phyloP scores from a whole-genome alignment of 1,140 invertebrate genomes.

The Panagrolaimus sp. region DNA sequence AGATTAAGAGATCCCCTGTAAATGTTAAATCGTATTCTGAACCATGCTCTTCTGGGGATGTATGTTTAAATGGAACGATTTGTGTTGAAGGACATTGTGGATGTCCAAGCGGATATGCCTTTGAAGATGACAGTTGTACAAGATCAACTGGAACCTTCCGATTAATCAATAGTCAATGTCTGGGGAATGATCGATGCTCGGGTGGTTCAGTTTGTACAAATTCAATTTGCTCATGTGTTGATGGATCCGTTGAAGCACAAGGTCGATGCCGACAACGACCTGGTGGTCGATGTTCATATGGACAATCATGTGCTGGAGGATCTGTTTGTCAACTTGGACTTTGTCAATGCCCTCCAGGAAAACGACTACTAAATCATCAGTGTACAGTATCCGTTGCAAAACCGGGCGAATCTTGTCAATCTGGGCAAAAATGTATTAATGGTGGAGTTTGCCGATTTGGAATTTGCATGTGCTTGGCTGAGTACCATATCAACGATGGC shows the following conservation, averaged over 20 bases:
- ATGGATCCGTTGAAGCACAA: conserved; percentile 28
- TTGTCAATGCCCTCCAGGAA: conserved; percentile 34
- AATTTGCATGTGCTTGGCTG: conserved; percentile 17
- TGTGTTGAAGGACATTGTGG: conserved; percentile 30
- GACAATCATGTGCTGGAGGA: conserved; percentile 34
- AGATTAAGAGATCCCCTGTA: not conserved
- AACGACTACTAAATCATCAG: not conserved
- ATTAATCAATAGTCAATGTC: conserved; percentile 27
- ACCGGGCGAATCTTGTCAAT: conserved; percentile 32
- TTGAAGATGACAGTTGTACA: conserved; percentile 22
- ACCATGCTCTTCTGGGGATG: conserved; percentile 32
- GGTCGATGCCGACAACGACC: conserved; percentile 33
- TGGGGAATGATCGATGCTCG: conserved; percentile 28
- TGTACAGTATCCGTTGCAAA: conserved; percentile 25
- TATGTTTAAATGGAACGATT: conserved; percentile 38
- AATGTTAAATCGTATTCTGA: conserved; percentile 22
- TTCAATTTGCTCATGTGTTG: conserved; percentile 34
- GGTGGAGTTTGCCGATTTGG: conserved; percentile 28
- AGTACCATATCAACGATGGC: conserved; percentile 17
- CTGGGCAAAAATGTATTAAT: conserved; percentile 27
- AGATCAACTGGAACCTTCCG: conserved; percentile 28
- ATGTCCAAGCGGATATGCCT: conserved; percentile 27
- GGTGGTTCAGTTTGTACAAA: conserved; percentile 34
- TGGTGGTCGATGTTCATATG: conserved; percentile 34
- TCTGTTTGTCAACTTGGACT: conserved; percentile 29